These are phyloP conservation scores for Rhinella marina DNA, from an alignment of 2,797 vertebrate species.

Conservation along the genomic window DNA sequence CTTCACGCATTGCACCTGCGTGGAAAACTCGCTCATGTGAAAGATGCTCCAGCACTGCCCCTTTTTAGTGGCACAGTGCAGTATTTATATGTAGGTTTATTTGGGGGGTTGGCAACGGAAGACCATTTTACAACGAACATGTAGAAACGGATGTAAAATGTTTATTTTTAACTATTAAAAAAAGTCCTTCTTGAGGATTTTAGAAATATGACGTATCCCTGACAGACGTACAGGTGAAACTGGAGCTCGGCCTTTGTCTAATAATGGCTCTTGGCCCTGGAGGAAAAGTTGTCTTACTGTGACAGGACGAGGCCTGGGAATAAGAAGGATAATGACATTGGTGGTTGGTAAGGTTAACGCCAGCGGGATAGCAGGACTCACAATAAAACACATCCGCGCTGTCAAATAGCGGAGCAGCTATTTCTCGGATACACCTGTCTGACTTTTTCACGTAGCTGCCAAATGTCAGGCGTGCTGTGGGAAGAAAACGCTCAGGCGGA, in stretches of 20 bases:
- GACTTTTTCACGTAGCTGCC: constrained; percentile 60
- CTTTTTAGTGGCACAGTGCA: too few relatives aligned
- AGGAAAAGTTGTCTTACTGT: not conserved
- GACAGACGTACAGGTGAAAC: not conserved
- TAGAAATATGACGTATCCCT: not conserved
- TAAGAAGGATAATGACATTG: constrained; percentile 45
- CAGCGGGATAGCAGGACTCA: constrained; percentile 15
- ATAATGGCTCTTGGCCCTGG: not conserved
- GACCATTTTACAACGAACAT: too few relatives aligned
- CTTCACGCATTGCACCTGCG: too few relatives aligned
- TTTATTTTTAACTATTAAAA: not conserved
- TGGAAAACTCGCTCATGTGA: too few relatives aligned
- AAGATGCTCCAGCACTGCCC: too few relatives aligned
- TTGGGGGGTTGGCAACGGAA: too few relatives aligned
- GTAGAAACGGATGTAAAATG: too few relatives aligned
- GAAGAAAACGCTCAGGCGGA: constrained; percentile 38
- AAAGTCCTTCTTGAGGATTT: not conserved
- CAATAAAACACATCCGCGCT: constrained; percentile 12
- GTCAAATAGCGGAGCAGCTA: constrained; percentile 1
- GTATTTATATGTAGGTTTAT: too few relatives aligned
- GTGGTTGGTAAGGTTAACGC: constrained; percentile 26
- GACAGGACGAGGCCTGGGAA: constrained; percentile 6
- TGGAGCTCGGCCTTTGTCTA: not conserved
- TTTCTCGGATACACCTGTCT: constrained; percentile 56
- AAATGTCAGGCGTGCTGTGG: constrained; percentile 47